Evolutionary conservation across 2,888 invertebrate genomes (phyloP).

Genomic region (Sipha maydis): DNA sequence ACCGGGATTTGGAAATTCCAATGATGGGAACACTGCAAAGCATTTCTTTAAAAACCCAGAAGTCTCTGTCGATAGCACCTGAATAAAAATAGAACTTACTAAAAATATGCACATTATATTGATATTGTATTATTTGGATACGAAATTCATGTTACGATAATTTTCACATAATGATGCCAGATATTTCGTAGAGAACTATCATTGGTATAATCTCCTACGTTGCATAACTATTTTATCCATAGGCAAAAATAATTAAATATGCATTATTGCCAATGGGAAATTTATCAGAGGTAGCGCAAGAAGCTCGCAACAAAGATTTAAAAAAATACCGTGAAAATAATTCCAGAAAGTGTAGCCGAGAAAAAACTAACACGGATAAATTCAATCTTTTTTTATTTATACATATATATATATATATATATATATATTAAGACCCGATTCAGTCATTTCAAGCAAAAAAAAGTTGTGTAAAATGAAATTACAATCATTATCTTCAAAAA

Average conservation of each 20-base stretch:
- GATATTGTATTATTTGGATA: background rate
- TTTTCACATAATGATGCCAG: constrained; percentile 7
- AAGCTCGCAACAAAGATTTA: background rate
- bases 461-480: background rate
- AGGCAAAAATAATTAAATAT: background rate
- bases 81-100: background rate
- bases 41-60: constrained; percentile 24
- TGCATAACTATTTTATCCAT: constrained; percentile 36
- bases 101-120: background rate
- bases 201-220: constrained; percentile 22
- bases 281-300: background rate
- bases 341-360: background rate
- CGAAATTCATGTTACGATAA: constrained; percentile 2
- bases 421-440: no score
- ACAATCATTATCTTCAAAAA: background rate
- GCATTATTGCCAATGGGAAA: background rate
- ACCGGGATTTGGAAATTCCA: constrained; percentile 6
- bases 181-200: constrained; percentile 2
- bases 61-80: background rate
- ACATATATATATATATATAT: no score
- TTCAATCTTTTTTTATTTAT: background rate
- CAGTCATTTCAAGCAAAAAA: background rate
- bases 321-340: background rate
- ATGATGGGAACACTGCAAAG: constrained; percentile 13
- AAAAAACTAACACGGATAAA: background rate